phyloP scores from a whole-genome alignment of 2,888 invertebrate species.

The Dolichopus griseipennis region DNA sequence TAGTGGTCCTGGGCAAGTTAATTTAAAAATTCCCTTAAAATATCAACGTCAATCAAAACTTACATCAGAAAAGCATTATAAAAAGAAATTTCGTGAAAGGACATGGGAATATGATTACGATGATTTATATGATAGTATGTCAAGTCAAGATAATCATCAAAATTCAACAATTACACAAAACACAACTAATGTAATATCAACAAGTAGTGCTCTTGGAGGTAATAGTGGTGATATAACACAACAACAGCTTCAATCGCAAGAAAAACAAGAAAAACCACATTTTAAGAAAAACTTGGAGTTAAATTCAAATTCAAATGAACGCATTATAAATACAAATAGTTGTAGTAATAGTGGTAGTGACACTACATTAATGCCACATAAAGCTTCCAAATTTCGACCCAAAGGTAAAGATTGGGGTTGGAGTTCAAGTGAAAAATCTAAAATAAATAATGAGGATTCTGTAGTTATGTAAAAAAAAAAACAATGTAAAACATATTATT shows the following conservation, averaged over 20 bases:
- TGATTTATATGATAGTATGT: constrained; percentile 27
- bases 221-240: constrained; percentile 11
- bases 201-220: constrained; percentile 14
- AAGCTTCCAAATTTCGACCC: constrained; percentile 57
- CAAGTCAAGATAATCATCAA: constrained; percentile 15
- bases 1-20: constrained; percentile 34
- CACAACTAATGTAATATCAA: constrained; percentile 25
- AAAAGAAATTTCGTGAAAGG: constrained; percentile 77
- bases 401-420: constrained; percentile 59
- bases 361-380: constrained; percentile 42
- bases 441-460: not conserved
- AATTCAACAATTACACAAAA: constrained; percentile 24
- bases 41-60: constrained; percentile 50
- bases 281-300: too few species aligned
- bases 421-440: not conserved
- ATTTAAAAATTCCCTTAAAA: constrained; percentile 48
- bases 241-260: constrained; percentile 18
- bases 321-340: not conserved
- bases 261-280: constrained; percentile 30
- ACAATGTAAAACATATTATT: not conserved
- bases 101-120: constrained; percentile 51
- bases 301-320: constrained; percentile 21
- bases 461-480: not conserved
- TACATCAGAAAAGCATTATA: constrained; percentile 60
- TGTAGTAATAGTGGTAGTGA: constrained; percentile 18